Evolutionary conservation across 2,797 vertebrate species (phyloP).

Genomic region (Coregonus sp.): DNA sequence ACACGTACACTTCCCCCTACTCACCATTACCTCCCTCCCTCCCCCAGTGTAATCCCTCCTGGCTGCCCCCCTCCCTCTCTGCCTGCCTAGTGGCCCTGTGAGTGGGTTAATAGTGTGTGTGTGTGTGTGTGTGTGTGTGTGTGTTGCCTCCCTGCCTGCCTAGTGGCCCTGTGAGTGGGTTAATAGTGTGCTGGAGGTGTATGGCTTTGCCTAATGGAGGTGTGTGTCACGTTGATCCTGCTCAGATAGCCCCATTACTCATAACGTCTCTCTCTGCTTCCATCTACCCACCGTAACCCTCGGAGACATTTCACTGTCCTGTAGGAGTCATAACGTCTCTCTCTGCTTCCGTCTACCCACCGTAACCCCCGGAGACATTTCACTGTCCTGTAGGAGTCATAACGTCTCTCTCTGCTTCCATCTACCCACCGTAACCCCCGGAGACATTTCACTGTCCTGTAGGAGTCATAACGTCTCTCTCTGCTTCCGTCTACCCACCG

Average conservation of each 20-base stretch:
- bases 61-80: conserved; percentile 16
- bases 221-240: conserved; percentile 56
- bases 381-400: conserved; percentile 30
- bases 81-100: conserved; percentile 41
- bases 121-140: too few relatives aligned
- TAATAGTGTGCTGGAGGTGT: conserved; percentile 59
- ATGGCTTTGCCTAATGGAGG: conserved; percentile 58
- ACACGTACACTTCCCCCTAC: too few relatives aligned
- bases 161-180: conserved; percentile 45
- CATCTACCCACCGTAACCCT: background rate
- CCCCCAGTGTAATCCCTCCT: background rate
- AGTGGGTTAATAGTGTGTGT: too few relatives aligned
- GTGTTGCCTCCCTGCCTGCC: too few relatives aligned
- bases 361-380: conserved; percentile 21
- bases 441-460: too few relatives aligned
- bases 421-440: background rate
- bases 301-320: background rate
- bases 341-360: too few relatives aligned
- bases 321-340: background rate
- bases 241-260: conserved; percentile 58
- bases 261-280: conserved; percentile 37
- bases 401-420: conserved; percentile 28
- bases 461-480: conserved; percentile 42
- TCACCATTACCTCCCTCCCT: too few relatives aligned
- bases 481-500: conserved; percentile 4